Evolutionary conservation across 1,140 invertebrate species (phyloP), one percentile per base, ranked within the genome.

Genomic region (Anastatus disparis): DNA sequence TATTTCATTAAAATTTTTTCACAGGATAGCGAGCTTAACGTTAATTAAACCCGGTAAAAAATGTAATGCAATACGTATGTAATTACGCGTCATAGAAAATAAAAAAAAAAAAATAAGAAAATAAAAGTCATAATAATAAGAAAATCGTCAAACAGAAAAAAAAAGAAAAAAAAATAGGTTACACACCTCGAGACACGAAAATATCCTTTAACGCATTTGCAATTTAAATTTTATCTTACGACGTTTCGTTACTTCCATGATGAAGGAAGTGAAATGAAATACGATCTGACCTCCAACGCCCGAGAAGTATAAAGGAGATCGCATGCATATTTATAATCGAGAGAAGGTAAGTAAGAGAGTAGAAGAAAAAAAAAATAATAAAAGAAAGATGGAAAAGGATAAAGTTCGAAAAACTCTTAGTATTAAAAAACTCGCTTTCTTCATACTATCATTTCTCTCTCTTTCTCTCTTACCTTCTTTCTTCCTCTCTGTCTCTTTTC

Each of bases 311-410:
- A 35, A 44, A 48, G n/a, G 27, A 56, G 59, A 70, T 70, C 52
- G 31, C 42, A 70, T 70, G 68, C 59, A 70, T 70, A 70, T 70
- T 70, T 64, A 70, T 70, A 70, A 26, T 61, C 56, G 38, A 29
- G 10, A 27, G 3, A n/a, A 38, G 24, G 35, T 13, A 38, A 68
- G 17, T 6, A 13, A 65, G 20, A 46, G 26, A n/a, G n/a, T n/a
- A n/a, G n/a, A n/a, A n/a, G 35, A 46, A 27, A 53, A 17, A 26
- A 17, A 58, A 31, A 48, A 35, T 27, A 6, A 69, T 26, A 61
- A 48, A 52, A 62, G n/a, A 46, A 31, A 52, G 13, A 40, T 27
- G 44, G 26, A 59, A 67, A 67, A 67, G 27, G 20, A 56, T 58
- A 56, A 59, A 68, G 65, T 59, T 68, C 22, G 65, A 68, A 59